Conservation (phyloP, 2,797 vertebrate species). For the Miichthys miiuy region DNA sequence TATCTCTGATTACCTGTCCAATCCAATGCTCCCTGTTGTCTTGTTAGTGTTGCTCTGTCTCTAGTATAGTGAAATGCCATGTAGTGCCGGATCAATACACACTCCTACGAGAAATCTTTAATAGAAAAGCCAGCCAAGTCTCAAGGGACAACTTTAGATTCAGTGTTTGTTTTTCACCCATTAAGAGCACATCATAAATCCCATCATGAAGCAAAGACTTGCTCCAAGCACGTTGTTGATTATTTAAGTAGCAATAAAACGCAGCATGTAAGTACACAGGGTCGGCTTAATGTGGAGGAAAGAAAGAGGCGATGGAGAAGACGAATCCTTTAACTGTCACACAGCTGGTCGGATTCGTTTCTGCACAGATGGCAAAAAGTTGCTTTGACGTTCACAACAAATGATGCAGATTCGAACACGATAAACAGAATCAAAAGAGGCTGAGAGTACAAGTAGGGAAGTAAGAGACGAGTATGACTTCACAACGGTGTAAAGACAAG, state of each 20-base stretch:
- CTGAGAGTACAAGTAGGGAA: neutral
- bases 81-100: conserved; percentile 47
- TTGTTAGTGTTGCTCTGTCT: conserved; percentile 43
- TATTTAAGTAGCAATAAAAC: conserved; percentile 40
- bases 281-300: conserved; percentile 19
- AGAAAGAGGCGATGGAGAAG: neutral
- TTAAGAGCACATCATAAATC: conserved; percentile 25
- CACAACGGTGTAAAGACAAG: neutral
- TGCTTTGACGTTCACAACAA: conserved; percentile 43
- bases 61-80: conserved; percentile 45
- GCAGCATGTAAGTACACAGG: neutral
- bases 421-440: neutral
- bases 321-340: conserved; percentile 17
- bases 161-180: conserved; percentile 13
- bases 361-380: conserved; percentile 36
- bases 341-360: conserved; percentile 12
- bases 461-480: neutral
- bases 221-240: conserved; percentile 13
- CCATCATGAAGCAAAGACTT: neutral
- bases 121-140: conserved; percentile 18
- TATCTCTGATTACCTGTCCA: conserved; percentile 25
- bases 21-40: conserved; percentile 34
- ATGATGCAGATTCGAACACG: conserved; percentile 9
- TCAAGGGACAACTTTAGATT: conserved; percentile 1
- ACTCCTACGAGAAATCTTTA: conserved; percentile 37